Conservation (phyloP, 92 coral and sea anemone species). For the Phenganax subtilis region DNA sequence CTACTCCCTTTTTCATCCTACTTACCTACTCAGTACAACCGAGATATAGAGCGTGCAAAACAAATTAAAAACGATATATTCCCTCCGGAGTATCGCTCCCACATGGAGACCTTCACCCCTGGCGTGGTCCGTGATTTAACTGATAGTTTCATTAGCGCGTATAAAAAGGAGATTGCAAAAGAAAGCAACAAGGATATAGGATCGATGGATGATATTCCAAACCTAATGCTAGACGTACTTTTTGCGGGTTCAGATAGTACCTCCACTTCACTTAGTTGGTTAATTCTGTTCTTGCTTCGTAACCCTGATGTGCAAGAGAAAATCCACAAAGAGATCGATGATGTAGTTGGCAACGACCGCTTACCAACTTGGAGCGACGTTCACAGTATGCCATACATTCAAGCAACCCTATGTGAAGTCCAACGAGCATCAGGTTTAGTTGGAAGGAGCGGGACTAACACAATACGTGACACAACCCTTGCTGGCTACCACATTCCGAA, state of each 20-base stretch:
- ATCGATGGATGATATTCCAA: not conserved
- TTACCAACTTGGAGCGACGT: not conserved
- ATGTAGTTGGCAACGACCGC: too few relatives aligned
- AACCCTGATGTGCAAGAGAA: too few relatives aligned
- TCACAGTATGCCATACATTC: slow-evolving; percentile 18
- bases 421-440: slow-evolving; percentile 31
- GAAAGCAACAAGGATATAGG: not conserved
- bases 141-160: not conserved
- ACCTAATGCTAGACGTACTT: not conserved
- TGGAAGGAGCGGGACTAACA: not conserved
- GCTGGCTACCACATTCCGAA: too few relatives aligned
- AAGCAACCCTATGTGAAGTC: too few relatives aligned
- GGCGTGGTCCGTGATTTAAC: not conserved
- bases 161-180: too few relatives aligned
- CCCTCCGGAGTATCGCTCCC: not conserved
- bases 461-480: slow-evolving; percentile 37
- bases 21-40: not conserved
- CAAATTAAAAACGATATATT: not conserved
- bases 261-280: slow-evolving; percentile 37
- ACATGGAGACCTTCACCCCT: not conserved
- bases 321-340: too few relatives aligned
- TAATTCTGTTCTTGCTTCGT: too few relatives aligned
- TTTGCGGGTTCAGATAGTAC: not conserved
- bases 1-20: not conserved
- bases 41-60: not conserved